Conservation (phyloP, 2,888 invertebrate genomes). For the Cosmia trapezina region DNA sequence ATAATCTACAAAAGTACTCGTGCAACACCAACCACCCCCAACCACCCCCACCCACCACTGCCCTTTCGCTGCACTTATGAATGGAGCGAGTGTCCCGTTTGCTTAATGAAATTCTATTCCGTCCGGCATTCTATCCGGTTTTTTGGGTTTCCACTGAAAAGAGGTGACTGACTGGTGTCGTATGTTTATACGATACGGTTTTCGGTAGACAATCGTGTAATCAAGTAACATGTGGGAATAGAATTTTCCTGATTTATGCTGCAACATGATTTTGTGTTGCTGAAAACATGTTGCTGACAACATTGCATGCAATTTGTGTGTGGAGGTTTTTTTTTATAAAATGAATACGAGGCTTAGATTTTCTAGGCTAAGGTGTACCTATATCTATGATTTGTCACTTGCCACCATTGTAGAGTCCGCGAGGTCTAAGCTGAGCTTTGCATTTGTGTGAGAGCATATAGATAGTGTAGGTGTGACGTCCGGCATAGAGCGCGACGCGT, state of each 20-base stretch:
- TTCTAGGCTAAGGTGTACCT: too few species aligned
- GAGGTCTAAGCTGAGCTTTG: too few species aligned
- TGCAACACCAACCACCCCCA: not conserved
- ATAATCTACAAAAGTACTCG: constrained; percentile 8
- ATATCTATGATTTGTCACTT: not conserved
- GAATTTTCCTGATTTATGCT: too few species aligned
- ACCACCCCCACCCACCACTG: not conserved
- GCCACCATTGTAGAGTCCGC: not conserved
- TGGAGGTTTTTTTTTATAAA: not conserved
- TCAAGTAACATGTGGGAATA: not conserved
- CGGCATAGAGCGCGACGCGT: too few species aligned
- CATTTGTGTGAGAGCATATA: too few species aligned
- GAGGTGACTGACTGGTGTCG: not conserved
- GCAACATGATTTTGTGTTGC: not conserved
- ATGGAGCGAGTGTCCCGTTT: constrained; percentile 21
- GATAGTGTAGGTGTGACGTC: too few species aligned
- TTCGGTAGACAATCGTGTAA: not conserved
- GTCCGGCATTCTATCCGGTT: not conserved
- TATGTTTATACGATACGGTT: not conserved
- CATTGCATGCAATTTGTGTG: too few species aligned
- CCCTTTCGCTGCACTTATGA: constrained; percentile 22
- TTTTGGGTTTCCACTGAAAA: constrained; percentile 16
- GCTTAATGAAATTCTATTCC: constrained; percentile 47
- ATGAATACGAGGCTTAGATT: not conserved
- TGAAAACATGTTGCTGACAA: not conserved